phyloP scores from a whole-genome alignment of 1,140 invertebrate species.

The Drosophila elegans region DNA sequence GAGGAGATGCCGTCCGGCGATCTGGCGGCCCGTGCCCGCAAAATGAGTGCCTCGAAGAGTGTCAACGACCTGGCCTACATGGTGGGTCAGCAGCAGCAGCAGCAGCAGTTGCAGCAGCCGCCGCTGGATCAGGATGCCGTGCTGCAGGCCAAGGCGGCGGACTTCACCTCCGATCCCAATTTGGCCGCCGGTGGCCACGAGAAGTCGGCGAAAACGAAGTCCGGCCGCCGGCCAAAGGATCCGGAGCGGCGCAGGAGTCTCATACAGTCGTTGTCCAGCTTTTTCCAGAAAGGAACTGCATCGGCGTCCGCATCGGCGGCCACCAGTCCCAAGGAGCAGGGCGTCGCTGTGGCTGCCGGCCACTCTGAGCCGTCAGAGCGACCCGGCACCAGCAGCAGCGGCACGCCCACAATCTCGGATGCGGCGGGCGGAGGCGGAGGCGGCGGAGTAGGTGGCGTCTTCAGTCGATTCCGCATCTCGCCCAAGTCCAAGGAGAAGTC shows the following conservation, averaged over 20 bases:
- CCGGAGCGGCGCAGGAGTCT: constrained; percentile 91
- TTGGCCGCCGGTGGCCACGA: constrained; percentile 80
- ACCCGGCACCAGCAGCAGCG: constrained; percentile 76
- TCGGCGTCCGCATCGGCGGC: constrained; percentile 42
- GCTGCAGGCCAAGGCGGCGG: constrained; percentile 51
- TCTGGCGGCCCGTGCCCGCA: constrained; percentile 65
- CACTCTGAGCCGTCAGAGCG: constrained; percentile 81
- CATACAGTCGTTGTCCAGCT: constrained; percentile 93
- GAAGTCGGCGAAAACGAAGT: constrained; percentile 77
- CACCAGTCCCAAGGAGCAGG: constrained; percentile 58
- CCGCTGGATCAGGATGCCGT: constrained; percentile 42
- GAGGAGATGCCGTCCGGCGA: constrained; percentile 41
- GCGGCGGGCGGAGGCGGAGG: constrained; percentile 35
- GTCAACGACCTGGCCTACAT: constrained; percentile 83
- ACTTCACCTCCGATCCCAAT: constrained; percentile 87
- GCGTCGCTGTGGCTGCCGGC: constrained; percentile 55
- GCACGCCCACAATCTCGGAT: constrained; percentile 69
- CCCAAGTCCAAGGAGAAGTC: constrained; percentile 89
- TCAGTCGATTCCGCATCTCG: constrained; percentile 88
- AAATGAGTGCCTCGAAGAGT: constrained; percentile 83
- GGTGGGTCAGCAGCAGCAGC: constrained; percentile 42
- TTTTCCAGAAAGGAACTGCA: constrained; percentile 88
- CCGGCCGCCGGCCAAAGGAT: constrained; percentile 87
- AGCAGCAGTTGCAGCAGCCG: constrained; percentile 31
- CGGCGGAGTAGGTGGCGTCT: constrained; percentile 84